A percentile compares a stretch with the other conserved stretches of the same genome.
These are phyloP conservation scores for Thalassophryne amazonica DNA, from an alignment of 2,797 vertebrate genomes.

Conservation along the genomic window DNA sequence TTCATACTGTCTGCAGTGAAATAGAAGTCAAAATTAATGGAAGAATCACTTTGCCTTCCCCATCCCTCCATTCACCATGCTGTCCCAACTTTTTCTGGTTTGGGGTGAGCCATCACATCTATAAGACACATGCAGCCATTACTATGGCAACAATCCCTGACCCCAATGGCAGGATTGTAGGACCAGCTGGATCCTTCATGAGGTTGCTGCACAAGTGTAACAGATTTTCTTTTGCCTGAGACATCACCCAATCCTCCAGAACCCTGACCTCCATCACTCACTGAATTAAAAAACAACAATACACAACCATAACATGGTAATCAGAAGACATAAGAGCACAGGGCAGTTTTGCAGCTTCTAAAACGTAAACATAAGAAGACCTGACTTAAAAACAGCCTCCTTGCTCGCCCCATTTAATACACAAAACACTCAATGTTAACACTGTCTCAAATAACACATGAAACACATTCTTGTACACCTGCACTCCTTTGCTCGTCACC, in stretches of 20 bases:
- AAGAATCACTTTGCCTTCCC: too few relatives aligned
- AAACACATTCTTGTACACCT: slow-evolving; percentile 35
- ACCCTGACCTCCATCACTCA: neutral
- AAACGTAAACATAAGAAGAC: slow-evolving; percentile 65
- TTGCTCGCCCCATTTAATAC: slow-evolving; percentile 13
- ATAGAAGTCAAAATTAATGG: too few relatives aligned
- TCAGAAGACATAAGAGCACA: slow-evolving; percentile 55
- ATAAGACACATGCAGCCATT: too few relatives aligned
- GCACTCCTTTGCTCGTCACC: too few relatives aligned
- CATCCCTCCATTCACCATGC: too few relatives aligned
- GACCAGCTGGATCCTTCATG: slow-evolving; percentile 31
- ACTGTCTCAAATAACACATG: slow-evolving; percentile 54
- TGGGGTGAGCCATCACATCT: too few relatives aligned
- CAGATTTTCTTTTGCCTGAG: slow-evolving; percentile 31
- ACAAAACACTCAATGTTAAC: slow-evolving; percentile 18
- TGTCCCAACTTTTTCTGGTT: too few relatives aligned
- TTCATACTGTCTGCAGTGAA: too few relatives aligned
- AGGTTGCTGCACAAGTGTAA: slow-evolving; percentile 10
- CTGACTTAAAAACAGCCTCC: slow-evolving; percentile 29
- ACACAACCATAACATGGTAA: slow-evolving; percentile 39
- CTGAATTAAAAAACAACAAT: slow-evolving; percentile 21
- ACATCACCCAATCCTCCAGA: slow-evolving; percentile 19
- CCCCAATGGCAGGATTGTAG: slow-evolving; percentile 3
- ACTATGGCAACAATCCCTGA: slow-evolving; percentile 40
- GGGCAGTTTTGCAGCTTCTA: slow-evolving; percentile 80